phyloP scores from a whole-genome alignment of 2,797 vertebrate genomes.

The Gymnodraco acuticeps region DNA sequence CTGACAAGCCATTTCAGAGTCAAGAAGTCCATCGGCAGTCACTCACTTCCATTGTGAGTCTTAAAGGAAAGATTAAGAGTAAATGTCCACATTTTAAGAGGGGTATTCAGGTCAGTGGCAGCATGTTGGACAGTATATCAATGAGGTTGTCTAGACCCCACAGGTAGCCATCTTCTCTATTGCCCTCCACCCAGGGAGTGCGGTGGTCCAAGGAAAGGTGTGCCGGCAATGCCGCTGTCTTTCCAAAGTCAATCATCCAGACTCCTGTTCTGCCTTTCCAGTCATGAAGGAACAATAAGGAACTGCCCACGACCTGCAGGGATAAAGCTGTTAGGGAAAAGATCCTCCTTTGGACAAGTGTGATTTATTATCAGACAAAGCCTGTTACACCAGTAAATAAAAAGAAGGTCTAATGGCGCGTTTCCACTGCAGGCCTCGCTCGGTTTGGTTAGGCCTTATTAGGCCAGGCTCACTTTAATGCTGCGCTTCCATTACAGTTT shows the following conservation, averaged over 20 bases:
- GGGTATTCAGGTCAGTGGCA: constrained; percentile 53
- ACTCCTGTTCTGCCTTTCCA: constrained; percentile 85
- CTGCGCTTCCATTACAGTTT: no score
- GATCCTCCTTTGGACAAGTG: neutral
- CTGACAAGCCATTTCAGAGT: constrained; percentile 21
- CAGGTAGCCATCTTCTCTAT: constrained; percentile 90
- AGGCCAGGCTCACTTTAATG: no score
- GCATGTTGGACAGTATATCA: constrained; percentile 75
- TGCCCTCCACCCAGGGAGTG: constrained; percentile 88
- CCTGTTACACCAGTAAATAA: neutral
- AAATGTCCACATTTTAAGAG: neutral
- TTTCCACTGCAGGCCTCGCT: no score
- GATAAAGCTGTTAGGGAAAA: constrained; percentile 8
- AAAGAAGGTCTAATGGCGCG: no score
- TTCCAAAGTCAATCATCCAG: constrained; percentile 95
- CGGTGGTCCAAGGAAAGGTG: constrained; percentile 85
- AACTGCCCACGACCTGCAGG: constrained; percentile 90
- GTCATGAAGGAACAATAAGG: constrained; percentile 91
- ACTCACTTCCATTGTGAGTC: neutral
- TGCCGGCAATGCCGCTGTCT: constrained; percentile 82
- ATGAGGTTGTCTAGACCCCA: constrained; percentile 91
- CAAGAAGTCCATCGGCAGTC: constrained; percentile 8
- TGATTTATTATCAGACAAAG: neutral
- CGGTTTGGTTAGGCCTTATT: no score
- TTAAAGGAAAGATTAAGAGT: constrained; percentile 4